Conservation (phyloP, 2,797 vertebrate species). For the Darevskia nairensis region DNA sequence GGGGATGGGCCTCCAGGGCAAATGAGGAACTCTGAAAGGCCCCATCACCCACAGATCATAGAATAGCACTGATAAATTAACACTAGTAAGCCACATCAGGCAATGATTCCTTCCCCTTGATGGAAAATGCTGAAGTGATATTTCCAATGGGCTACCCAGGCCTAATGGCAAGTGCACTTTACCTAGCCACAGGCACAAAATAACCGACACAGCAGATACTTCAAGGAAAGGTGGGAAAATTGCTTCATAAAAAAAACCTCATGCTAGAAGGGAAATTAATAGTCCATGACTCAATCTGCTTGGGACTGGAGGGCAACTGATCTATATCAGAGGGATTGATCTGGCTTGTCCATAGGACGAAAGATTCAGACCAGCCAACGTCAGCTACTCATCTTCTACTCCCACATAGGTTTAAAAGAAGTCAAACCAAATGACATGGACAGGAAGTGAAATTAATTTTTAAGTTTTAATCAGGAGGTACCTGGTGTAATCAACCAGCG, state of each 20-base stretch:
- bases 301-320: not conserved
- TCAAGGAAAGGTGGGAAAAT: too few relatives aligned
- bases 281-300: too few relatives aligned
- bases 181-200: not conserved
- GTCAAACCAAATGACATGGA: not conserved
- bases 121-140: not conserved
- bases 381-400: not conserved
- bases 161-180: not conserved
- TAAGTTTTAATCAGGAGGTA: slow-evolving; percentile 60
- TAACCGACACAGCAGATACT: too few relatives aligned
- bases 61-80: not conserved
- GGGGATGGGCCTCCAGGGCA: too few relatives aligned
- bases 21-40: too few relatives aligned
- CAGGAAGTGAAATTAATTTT: not conserved
- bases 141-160: not conserved
- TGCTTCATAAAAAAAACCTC: too few relatives aligned
- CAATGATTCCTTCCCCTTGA: not conserved
- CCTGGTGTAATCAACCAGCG: slow-evolving; percentile 87
- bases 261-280: not conserved
- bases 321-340: not conserved
- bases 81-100: too few relatives aligned
- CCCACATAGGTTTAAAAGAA: not conserved
- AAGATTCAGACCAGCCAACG: not conserved
- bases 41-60: not conserved
- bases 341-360: too few relatives aligned